Percentiles rank a stretch among this genome's conserved stretches.
These are phyloP conservation scores for Scylla paramamosain DNA, from an alignment of 1,140 invertebrate species.

Conservation along the genomic window DNA sequence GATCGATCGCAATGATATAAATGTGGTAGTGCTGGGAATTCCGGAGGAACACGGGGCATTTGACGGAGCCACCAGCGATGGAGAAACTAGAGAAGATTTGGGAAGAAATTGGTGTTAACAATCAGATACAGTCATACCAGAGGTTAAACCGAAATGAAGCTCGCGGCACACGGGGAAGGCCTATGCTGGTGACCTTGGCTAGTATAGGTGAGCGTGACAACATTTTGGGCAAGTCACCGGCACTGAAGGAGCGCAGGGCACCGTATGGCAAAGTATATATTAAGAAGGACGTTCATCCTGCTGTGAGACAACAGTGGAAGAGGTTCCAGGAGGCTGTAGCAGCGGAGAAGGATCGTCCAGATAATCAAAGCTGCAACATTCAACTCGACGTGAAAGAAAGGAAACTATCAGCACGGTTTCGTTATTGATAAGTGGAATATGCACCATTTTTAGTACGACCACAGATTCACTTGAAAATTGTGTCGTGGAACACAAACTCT, in stretches of 20 bases:
- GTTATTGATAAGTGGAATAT: not conserved
- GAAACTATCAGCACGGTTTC: not conserved
- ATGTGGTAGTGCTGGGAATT: not conserved
- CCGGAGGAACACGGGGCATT: not conserved
- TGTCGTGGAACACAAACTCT: not conserved
- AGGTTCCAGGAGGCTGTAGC: not conserved
- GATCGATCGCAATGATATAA: not conserved
- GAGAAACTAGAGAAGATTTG: not conserved
- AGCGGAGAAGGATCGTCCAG: constrained; percentile 25
- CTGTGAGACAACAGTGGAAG: not conserved
- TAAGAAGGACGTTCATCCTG: not conserved
- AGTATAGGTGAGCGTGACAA: constrained; percentile 24
- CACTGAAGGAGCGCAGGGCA: not conserved
- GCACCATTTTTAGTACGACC: not conserved
- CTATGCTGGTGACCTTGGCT: not conserved
- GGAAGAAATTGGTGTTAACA: not conserved
- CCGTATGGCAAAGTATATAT: constrained; percentile 1
- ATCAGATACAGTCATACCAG: not conserved
- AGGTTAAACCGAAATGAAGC: not conserved
- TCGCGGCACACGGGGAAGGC: not conserved
- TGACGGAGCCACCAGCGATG: not conserved
- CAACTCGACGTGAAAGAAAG: not conserved
- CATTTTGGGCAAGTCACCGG: constrained; percentile 10
- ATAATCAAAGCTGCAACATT: not conserved
- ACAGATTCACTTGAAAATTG: not conserved